Conservation (phyloP, 1,140 invertebrate genomes). For the Mylabris phalerata region DNA sequence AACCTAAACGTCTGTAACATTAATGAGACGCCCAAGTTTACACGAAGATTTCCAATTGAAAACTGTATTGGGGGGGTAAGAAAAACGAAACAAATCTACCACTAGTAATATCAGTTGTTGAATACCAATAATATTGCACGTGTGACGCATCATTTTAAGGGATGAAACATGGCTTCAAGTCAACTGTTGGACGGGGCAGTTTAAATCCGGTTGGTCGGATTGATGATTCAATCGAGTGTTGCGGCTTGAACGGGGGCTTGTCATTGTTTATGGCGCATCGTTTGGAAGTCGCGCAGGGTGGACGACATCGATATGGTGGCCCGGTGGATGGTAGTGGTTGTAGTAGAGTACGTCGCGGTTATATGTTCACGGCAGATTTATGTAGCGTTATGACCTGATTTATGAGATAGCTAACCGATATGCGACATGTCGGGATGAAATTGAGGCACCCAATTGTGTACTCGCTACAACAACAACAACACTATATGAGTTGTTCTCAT, state of each 20-base stretch:
- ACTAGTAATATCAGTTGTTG: no score
- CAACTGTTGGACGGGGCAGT: no score
- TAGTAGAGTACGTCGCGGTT: slow-evolving; percentile 18
- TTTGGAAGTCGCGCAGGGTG: no score
- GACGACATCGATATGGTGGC: no score
- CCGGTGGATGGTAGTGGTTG: no score
- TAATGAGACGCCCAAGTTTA: slow-evolving; percentile 21
- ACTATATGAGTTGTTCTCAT: no score
- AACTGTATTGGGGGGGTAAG: neutral
- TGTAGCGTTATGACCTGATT: slow-evolving; percentile 36
- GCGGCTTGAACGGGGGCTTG: slow-evolving; percentile 18
- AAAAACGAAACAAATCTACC: neutral
- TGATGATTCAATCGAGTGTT: slow-evolving; percentile 30
- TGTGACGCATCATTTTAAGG: no score
- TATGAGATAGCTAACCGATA: slow-evolving; percentile 33
- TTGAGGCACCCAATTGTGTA: no score
- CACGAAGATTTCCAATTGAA: slow-evolving; percentile 11
- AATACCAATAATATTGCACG: no score
- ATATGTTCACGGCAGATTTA: slow-evolving; percentile 35
- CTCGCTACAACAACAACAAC: no score
- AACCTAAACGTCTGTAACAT: slow-evolving; percentile 20
- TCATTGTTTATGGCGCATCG: slow-evolving; percentile 19
- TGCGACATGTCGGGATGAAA: slow-evolving; percentile 7
- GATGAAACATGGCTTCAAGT: no score
- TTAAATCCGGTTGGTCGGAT: slow-evolving; percentile 17